These are phyloP conservation scores for Orthonychiurus folsomi DNA, from an alignment of 2,888 invertebrate species.

Conservation along the genomic window DNA sequence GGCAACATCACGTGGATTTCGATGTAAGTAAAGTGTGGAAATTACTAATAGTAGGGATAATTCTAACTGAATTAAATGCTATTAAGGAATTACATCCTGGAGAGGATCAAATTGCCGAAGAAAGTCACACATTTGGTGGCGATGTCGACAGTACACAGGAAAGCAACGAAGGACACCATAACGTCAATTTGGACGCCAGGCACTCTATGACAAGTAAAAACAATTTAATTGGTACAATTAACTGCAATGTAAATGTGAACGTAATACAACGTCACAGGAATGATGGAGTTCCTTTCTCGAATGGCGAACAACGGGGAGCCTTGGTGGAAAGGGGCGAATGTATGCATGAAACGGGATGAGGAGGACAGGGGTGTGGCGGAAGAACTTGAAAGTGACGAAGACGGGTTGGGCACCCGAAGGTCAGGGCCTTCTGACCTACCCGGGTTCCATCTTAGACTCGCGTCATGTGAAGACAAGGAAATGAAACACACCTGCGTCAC, in stretches of 20 bases:
- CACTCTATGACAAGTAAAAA: no score
- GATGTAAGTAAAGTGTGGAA: constrained; percentile 21
- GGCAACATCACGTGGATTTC: constrained; percentile 33
- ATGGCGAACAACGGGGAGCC: constrained; percentile 30
- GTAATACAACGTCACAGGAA: neutral
- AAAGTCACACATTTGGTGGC: constrained; percentile 10
- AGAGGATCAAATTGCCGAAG: constrained; percentile 31
- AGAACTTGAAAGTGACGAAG: constrained; percentile 42
- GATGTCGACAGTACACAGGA: no score
- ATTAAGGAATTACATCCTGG: constrained; percentile 29
- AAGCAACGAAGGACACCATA: no score
- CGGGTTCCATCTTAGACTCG: constrained; percentile 41
- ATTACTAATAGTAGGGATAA: neutral
- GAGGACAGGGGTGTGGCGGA: constrained; percentile 41
- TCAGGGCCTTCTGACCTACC: constrained; percentile 20
- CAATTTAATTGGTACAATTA: no score
- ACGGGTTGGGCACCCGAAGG: constrained; percentile 43
- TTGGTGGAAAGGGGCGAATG: constrained; percentile 54
- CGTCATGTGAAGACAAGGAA: constrained; percentile 48
- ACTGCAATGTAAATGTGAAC: neutral
- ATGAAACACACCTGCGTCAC: constrained; percentile 51
- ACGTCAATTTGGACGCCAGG: no score
- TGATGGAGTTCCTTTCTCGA: neutral
- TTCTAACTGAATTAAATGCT: neutral
- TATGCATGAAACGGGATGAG: constrained; percentile 55